Percentiles rank a stretch among this genome's conserved stretches.
These are phyloP conservation scores for Lanius collurio DNA, from an alignment of 2,113 vertebrate species.

Conservation along the genomic window DNA sequence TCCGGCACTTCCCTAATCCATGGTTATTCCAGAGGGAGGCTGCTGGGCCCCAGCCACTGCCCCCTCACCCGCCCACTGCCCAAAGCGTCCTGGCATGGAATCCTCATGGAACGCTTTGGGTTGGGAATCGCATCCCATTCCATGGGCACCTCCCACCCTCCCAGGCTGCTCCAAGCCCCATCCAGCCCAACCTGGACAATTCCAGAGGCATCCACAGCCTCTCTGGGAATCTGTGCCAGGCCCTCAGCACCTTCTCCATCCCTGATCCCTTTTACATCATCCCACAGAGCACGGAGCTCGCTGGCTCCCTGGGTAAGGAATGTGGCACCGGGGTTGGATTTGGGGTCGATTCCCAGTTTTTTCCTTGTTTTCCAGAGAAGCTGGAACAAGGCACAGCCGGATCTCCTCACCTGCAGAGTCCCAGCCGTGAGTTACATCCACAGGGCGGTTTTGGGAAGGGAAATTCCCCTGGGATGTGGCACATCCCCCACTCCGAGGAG, in stretches of 20 bases:
- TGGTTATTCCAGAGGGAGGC: not conserved
- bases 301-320: not conserved
- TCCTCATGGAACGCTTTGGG: not conserved
- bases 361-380: not conserved
- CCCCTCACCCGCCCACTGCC: not conserved
- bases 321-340: not conserved
- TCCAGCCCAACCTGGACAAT: not conserved
- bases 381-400: not conserved
- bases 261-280: not conserved
- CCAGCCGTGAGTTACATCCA: not conserved
- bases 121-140: not conserved
- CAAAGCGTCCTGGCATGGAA: not conserved
- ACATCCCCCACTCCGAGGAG: not conserved
- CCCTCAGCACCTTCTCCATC: not conserved
- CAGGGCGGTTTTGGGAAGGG: not conserved
- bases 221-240: not conserved
- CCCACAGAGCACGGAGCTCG: rapidly evolving
- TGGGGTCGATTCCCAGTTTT: rapidly evolving
- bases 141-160: not conserved
- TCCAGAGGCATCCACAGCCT: not conserved
- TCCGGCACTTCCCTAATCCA: not conserved
- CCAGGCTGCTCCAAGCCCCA: not conserved
- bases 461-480: not conserved
- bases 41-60: not conserved
- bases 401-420: not conserved